Evolutionary conservation across 2,113 vertebrate genomes (phyloP), one percentile per base, ranked within the genome.

Genomic region (Onychostruthus taczanowskii): DNA sequence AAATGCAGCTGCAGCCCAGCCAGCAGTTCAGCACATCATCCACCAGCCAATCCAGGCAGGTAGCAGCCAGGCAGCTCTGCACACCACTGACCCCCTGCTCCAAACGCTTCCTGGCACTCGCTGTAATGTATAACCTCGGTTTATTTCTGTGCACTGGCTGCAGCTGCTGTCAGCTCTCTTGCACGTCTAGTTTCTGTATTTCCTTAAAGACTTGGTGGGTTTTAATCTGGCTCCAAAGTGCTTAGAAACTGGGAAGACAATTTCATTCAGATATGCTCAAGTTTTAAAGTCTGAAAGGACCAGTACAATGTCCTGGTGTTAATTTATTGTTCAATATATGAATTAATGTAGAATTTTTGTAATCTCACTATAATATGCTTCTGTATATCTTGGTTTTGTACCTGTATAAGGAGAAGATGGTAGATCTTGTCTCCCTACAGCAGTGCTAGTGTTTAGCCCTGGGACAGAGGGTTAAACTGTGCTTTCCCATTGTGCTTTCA

Each of bases 11-110:
- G 94, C 98, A 2, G 98, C 98, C 35, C 99, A 99, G 92, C 98
- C 99, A 61, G 98, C 98, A 9, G 98, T 99, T 35, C 99, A 99
- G 86, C 99, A 99, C 98, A 99, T 99, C 93, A 99, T 99, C 86
- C 99, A 99, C 88, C 99, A 99, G 94, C 98, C 99, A 33, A 99
- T 99, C 97, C 99, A 99, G 99, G 99, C 98, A 98, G 6, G 96
- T 97, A 55, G 39, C 90, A 76, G 79, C 81, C 47, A 26, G 82
- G 81, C 52, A 49, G 74, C 89, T 58, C 78, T 52, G 66, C 47
- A 5, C 39, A 33, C 2, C 11, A 0, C 75, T 61, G 49, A 8
- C 33, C 1, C 0, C 35, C 37, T 19, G 44, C 66, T 84, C 68
- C 73, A 35, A 3, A 11, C 9, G 3, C 28, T 18, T 64, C 77